Evolutionary conservation across 1,140 invertebrate genomes (phyloP), one percentile per base, ranked within the genome.

Genomic region (Lutraria rhynchaena): DNA sequence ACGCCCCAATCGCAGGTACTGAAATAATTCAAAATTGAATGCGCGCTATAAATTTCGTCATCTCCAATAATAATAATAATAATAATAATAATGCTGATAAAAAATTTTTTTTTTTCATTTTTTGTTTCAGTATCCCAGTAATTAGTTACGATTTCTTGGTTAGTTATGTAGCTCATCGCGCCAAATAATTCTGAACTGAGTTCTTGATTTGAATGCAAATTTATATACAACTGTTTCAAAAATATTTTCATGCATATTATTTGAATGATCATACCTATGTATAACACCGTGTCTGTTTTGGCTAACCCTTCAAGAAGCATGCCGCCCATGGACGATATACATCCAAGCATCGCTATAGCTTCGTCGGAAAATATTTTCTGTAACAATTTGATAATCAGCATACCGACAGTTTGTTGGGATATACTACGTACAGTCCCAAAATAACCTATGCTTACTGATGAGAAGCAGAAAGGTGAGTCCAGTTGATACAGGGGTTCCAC

Each of bases 331-430:
- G 58, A 70, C 2, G 76, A 80, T 15, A 46, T 2, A 69, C 49
- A 70, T 1, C 76, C 76, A 24, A 70, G 19, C 35, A 80, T 58
- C 15, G 53, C 76, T 17, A 80, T 70, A 4, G 65, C 27, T 33
- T 80, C 76, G 37, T 80, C 76, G 15, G 76, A 58, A 51, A 80
- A 58, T n/a, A 69, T 17, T 37, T 17, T 60, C 53, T 80, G 76
- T 31, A 80, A 44, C 29, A 70, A 19, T 31, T 70, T 69, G 4
- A 80, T 51, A 49, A 80, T 51, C 46, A 53, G 53, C 76, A 80
- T 80, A 7, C 76, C 76, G 57, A 65, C 24, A 17, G 57, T 55
- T 24, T 70, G 65, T 31, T 80, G 76, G 31, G 60, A 1, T n/a
- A 70, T 3, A 60, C 29, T 70, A 29, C 55, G 33, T 17, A 70